phyloP scores from a whole-genome alignment of 2,113 vertebrate genomes.

The Nycticryphes semicollaris region DNA sequence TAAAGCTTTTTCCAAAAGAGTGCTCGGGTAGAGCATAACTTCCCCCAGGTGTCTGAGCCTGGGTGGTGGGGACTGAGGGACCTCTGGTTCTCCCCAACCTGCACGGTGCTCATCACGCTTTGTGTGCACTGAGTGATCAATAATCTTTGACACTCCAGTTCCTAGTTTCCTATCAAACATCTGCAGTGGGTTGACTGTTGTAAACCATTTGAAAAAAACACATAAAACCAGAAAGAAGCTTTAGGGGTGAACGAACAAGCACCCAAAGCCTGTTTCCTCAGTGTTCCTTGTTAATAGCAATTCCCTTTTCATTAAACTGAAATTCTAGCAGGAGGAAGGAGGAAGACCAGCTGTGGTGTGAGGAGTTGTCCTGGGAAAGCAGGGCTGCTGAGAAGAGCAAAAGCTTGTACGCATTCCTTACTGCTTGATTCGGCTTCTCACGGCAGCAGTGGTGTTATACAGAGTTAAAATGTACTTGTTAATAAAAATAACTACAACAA shows the following conservation, averaged over 20 bases:
- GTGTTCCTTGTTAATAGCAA: not conserved
- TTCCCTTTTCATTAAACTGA: not conserved
- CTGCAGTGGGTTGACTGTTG: not conserved
- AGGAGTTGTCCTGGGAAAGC: not conserved
- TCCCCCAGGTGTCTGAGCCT: not conserved
- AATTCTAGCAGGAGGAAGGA: not conserved
- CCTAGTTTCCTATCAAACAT: not conserved
- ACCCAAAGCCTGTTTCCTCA: not conserved
- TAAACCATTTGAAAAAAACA: not conserved
- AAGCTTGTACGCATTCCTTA: not conserved
- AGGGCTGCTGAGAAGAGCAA: not conserved
- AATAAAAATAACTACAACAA: not conserved
- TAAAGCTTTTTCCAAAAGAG: not conserved
- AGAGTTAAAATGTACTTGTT: not conserved
- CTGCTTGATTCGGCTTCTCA: not conserved
- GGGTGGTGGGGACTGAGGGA: fast-evolving
- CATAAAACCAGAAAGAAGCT: not conserved
- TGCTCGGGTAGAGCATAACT: not conserved
- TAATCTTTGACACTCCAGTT: not conserved
- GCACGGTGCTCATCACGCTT: fast-evolving
- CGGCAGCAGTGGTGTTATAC: not conserved
- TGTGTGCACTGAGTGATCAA: not conserved
- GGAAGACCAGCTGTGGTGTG: not conserved
- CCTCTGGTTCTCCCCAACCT: not conserved
- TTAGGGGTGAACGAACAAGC: not conserved